A percentile compares a stretch with the other conserved stretches of the same genome.
phyloP scores from a whole-genome alignment of 2,797 vertebrate species.

The Galagoides demidoff region DNA sequence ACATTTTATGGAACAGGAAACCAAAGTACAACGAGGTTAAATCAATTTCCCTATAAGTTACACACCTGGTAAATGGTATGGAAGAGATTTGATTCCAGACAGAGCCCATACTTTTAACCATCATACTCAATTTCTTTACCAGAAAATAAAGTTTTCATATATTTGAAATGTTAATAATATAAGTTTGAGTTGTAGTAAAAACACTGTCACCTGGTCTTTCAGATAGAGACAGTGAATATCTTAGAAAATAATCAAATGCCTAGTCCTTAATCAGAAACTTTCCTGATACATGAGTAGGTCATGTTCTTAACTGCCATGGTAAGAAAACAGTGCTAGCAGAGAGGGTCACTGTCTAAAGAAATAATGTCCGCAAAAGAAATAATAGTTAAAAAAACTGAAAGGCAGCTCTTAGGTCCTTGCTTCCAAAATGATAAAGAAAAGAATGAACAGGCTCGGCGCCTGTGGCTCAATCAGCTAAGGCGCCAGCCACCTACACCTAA shows the following conservation, averaged over 20 bases:
- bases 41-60: neutral
- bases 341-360: neutral
- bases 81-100: neutral
- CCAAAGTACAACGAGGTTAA: neutral
- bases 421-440: neutral
- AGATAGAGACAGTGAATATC: neutral
- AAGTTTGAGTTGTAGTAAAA: neutral
- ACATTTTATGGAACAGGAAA: neutral
- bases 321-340: neutral
- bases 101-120: neutral
- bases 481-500: no score
- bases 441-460: neutral
- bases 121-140: neutral
- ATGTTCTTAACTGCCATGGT: neutral
- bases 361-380: neutral
- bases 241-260: neutral
- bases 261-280: neutral
- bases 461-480: no score
- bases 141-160: neutral
- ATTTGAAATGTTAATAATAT: neutral
- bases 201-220: neutral
- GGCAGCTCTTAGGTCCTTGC: neutral
- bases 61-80: neutral
- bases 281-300: neutral
- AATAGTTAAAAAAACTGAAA: neutral